A percentile compares a stretch with the other conserved stretches of the same genome.
Evolutionary conservation across 2,113 vertebrate species (phyloP).

Genomic region (Loxodonta africana): DNA sequence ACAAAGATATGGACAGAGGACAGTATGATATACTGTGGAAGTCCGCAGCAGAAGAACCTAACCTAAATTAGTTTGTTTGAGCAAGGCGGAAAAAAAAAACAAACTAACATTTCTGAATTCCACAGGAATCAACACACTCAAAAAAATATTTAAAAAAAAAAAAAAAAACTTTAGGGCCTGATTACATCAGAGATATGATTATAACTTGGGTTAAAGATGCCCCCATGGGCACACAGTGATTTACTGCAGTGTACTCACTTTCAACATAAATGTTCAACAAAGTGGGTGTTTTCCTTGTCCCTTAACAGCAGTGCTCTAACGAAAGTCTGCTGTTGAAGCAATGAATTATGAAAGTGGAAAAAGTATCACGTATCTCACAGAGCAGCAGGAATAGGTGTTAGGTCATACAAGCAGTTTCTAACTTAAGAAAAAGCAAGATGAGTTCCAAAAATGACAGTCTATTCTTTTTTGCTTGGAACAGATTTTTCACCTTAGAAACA

Average conservation of each 20-base stretch:
- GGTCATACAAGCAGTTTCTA: slow-evolving; percentile 66
- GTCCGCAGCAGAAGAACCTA: background rate
- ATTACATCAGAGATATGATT: slow-evolving; percentile 62
- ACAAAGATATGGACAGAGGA: background rate
- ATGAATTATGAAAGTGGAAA: slow-evolving; percentile 73
- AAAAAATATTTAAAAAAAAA: background rate
- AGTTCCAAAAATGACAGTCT: slow-evolving; percentile 47
- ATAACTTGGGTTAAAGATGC: slow-evolving; percentile 53
- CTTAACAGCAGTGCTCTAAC: slow-evolving; percentile 64
- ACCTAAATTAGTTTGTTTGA: background rate
- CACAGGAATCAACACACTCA: slow-evolving; percentile 11
- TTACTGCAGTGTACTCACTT: slow-evolving; percentile 63
- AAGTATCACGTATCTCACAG: slow-evolving; percentile 64
- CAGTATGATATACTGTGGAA: background rate
- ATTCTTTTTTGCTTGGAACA: background rate
- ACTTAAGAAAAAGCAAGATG: slow-evolving; percentile 42
- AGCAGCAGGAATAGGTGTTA: slow-evolving; percentile 66
- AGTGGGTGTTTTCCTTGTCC: slow-evolving; percentile 72
- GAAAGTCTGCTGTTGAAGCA: slow-evolving; percentile 69
- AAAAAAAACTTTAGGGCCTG: background rate
- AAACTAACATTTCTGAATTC: slow-evolving; percentile 19
- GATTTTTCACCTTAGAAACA: slow-evolving; percentile 39
- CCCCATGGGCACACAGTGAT: slow-evolving; percentile 34
- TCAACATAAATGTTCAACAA: slow-evolving; percentile 75
- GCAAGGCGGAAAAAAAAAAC: background rate